Conservation (phyloP, 2,113 vertebrate genomes). For the Sylvietta virens region DNA sequence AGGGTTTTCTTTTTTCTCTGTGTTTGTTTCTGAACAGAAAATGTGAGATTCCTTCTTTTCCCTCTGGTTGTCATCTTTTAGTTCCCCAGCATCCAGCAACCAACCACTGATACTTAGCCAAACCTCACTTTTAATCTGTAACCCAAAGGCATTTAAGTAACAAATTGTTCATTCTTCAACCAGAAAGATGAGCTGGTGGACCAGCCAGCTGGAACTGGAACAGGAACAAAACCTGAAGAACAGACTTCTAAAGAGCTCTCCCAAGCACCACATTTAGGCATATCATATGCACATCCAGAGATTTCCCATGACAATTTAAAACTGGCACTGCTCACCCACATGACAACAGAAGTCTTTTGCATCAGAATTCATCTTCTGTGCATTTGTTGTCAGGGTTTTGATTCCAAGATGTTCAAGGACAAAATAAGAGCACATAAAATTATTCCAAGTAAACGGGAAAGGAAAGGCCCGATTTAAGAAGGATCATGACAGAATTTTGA, state of each 20-base stretch:
- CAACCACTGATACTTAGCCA: constrained; percentile 31
- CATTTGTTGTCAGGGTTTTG: not conserved
- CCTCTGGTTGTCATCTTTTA: constrained; percentile 24
- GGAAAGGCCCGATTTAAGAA: not conserved
- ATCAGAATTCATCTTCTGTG: not conserved
- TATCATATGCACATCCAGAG: not conserved
- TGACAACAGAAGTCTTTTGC: not conserved
- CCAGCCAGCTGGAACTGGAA: constrained; percentile 16
- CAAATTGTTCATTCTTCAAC: constrained; percentile 57
- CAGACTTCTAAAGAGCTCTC: constrained; percentile 27
- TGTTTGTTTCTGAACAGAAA: constrained; percentile 46
- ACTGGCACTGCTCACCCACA: not conserved
- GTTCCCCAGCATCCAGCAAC: constrained; percentile 6
- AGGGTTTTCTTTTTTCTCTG: constrained; percentile 32
- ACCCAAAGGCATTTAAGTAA: constrained; percentile 50
- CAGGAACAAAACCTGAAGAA: not conserved
- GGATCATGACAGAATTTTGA: not conserved
- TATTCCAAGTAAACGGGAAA: not conserved
- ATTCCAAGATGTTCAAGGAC: not conserved
- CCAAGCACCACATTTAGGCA: not conserved
- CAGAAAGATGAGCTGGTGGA: not conserved
- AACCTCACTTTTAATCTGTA: constrained; percentile 52
- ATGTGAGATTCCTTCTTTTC: constrained; percentile 20
- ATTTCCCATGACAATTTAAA: constrained; percentile 22
- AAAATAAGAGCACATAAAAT: not conserved